Percentiles rank a stretch among this genome's conserved stretches.
phyloP scores from a whole-genome alignment of 2,797 vertebrate genomes.

The Xyrichtys novacula region DNA sequence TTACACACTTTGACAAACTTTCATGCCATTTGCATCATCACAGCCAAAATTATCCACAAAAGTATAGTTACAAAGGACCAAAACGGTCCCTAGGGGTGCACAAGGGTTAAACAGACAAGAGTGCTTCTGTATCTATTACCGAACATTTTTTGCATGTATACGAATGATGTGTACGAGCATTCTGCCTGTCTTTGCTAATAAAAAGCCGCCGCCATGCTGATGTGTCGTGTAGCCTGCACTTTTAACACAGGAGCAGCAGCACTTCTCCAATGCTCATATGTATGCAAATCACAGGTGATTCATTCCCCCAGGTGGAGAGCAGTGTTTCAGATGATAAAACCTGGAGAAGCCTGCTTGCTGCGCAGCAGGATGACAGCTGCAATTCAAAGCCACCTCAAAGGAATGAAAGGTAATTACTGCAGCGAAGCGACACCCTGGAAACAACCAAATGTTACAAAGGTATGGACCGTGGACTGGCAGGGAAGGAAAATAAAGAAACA shows the following conservation, averaged over 20 bases:
- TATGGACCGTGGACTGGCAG: not conserved
- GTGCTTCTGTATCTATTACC: constrained; percentile 2
- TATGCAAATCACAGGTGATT: constrained; percentile 73
- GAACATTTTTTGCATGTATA: constrained; percentile 1
- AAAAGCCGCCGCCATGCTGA: constrained; percentile 38
- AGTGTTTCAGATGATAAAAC: constrained; percentile 66
- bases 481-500: constrained; percentile 10
- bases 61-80: no score
- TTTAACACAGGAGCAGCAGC: constrained; percentile 41
- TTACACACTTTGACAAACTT: no score
- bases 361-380: constrained; percentile 47
- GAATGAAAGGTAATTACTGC: constrained; percentile 37
- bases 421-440: constrained; percentile 37
- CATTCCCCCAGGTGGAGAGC: constrained; percentile 52
- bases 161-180: constrained; percentile 1
- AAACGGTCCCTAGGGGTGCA: no score
- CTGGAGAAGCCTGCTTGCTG: constrained; percentile 47
- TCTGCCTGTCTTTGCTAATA: constrained; percentile 33
- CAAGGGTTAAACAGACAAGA: constrained; percentile 10
- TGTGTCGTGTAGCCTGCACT: constrained; percentile 33
- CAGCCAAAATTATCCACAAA: no score
- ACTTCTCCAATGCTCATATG: constrained; percentile 62
- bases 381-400: constrained; percentile 41
- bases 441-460: constrained; percentile 12
- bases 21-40: no score